Percentiles rank a stretch among this genome's conserved stretches.
These are phyloP conservation scores for Taxidea taxus DNA, from an alignment of 2,113 vertebrate genomes.

Conservation along the genomic window DNA sequence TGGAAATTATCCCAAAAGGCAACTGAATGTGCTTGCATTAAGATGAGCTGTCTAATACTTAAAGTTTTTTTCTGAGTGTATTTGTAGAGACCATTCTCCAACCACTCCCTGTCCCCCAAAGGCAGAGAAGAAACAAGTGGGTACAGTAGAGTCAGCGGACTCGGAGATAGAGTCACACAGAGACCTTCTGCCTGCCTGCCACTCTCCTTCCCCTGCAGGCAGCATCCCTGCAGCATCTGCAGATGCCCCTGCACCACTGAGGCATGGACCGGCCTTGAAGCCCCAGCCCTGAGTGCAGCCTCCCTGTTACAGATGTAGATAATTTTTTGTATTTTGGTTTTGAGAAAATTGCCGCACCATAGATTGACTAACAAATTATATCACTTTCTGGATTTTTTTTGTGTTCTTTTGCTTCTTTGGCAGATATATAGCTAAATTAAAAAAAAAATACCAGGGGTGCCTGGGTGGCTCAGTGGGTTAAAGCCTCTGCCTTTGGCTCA, in stretches of 20 bases:
- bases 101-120: neutral
- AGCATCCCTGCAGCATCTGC: neutral
- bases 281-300: neutral
- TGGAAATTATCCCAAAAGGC: neutral
- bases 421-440: neutral
- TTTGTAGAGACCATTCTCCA: neutral
- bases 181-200: rapidly evolving
- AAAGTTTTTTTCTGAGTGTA: neutral
- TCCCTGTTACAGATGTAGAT: neutral
- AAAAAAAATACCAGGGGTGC: neutral
- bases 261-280: neutral
- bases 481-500: no score
- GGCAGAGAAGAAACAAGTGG: neutral
- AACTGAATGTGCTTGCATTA: neutral
- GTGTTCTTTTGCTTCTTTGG: neutral
- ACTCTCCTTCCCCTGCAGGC: neutral
- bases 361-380: neutral
- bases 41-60: neutral
- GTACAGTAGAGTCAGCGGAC: neutral
- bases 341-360: neutral
- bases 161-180: neutral
- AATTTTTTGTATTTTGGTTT: neutral
- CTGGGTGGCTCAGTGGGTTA: no score
- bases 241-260: neutral
- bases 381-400: neutral